Base-by-base conservation (phyloP, 2,797 vertebrate genomes). In the Acrossocheilus fasciatus region DNA sequence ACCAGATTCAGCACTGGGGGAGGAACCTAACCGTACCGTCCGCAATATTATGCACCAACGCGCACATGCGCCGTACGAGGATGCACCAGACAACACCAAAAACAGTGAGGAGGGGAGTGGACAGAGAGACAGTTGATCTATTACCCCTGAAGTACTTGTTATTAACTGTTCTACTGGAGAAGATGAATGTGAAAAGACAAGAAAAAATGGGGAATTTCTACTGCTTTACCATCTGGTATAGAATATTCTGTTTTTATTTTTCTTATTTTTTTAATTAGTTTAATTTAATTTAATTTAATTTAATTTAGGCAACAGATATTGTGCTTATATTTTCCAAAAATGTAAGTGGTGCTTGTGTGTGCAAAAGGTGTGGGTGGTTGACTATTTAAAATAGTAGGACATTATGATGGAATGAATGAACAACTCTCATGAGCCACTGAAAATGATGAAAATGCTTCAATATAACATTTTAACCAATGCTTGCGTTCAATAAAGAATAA, bases 1-100 rank as follows among this genome's bases (percentile, higher is more conserved):
- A 77, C 6, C 94, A 96, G 95, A 93, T 90, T 94, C 93, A 96
- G 92, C 79, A 93, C 93, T 88, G 92, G 84, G 57, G 89, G 95
- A 93, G 96, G 95, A 89, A 92, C 91, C 93, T 94, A 94, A 93
- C 88, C 87, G 87, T 91, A 79, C 50, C 89, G 43, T 87, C 88
- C 54, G 75, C 59, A 86, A 45, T 66, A 57, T 41, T 26, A 73
- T 11, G 54, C 83, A 73, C 64, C 85, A 82, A 86, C 80, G 90
- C 54, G 84, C 66, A 73, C 88, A 89, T 77, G 86, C 87, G 45
- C 74, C 87, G 69, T 57, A 82, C 43, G 78, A n/a, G 84, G 7
- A 88, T 54, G 84, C 64, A 50, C 50, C 30, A 87, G 80, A 87
- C 66, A 77, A 94, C 88, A 92, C 91, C 87, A 88, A 88, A 90